phyloP scores from a whole-genome alignment of 2,888 invertebrate genomes.

The Stenodera caucasica region DNA sequence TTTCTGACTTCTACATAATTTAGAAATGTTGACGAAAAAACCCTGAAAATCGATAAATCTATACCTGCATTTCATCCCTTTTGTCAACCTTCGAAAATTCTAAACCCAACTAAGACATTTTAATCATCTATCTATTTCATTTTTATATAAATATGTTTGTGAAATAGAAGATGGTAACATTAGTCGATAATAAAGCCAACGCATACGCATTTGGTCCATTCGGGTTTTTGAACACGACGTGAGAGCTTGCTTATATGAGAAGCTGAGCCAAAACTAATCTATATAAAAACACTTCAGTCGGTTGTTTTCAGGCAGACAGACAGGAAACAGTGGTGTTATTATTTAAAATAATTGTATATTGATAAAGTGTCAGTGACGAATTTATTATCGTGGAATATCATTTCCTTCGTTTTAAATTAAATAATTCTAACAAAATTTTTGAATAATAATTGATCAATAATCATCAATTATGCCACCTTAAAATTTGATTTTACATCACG shows the following conservation, averaged over 20 bases:
- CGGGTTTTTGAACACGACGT: not conserved
- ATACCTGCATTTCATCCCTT: not conserved
- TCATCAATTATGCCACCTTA: constrained; percentile 17
- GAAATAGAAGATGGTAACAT: not conserved
- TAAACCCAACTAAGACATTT: not conserved
- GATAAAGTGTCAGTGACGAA: constrained; percentile 7
- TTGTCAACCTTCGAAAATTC: not conserved
- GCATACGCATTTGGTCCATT: constrained; percentile 23
- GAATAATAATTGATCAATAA: not conserved
- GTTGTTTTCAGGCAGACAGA: constrained; percentile 12
- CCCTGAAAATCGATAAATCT: not conserved
- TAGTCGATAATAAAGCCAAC: constrained; percentile 11
- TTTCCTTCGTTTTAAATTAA: not conserved
- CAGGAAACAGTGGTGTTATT: constrained; percentile 19
- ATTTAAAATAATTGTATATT: constrained; percentile 9
- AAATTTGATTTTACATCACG: too few relatives aligned
- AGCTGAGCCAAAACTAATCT: constrained; percentile 20
- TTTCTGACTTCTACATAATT: too few relatives aligned
- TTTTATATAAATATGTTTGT: not conserved
- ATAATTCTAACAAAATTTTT: too few relatives aligned
- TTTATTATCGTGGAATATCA: not conserved
- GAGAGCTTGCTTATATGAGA: constrained; percentile 6
- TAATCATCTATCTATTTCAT: not conserved
- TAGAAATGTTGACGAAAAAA: too few relatives aligned
- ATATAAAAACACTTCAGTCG: constrained; percentile 17